These are phyloP conservation scores for Carcina quercana DNA, from an alignment of 2,888 invertebrate genomes.

Conservation along the genomic window DNA sequence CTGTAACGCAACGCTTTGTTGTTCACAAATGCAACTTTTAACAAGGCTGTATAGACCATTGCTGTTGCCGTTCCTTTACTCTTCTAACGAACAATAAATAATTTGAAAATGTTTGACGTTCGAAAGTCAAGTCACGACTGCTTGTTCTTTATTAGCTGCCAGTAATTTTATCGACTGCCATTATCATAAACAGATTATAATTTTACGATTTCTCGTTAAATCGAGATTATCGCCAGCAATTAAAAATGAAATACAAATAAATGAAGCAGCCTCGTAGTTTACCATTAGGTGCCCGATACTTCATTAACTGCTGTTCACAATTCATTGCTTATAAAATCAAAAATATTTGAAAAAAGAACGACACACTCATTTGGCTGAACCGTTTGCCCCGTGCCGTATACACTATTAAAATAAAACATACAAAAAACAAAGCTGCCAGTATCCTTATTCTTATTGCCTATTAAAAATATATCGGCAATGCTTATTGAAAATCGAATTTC, in stretches of 20 bases:
- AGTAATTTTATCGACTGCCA: no score
- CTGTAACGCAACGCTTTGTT: slow-evolving; percentile 26
- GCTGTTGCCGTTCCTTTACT: no score
- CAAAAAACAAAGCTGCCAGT: slow-evolving; percentile 24
- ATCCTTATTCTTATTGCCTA: slow-evolving; percentile 52
- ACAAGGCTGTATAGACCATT: no score
- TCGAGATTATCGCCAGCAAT: slow-evolving; percentile 27
- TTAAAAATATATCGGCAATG: slow-evolving; percentile 59
- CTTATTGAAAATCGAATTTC: slow-evolving; percentile 58
- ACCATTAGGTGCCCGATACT: slow-evolving; percentile 50
- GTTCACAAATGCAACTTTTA: no score
- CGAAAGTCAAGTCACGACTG: no score
- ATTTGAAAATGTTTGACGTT: no score
- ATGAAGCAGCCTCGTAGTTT: slow-evolving; percentile 24
- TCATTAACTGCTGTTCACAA: slow-evolving; percentile 57
- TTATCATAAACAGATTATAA: no score
- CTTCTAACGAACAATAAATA: no score
- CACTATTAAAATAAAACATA: slow-evolving; percentile 37
- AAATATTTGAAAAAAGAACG: slow-evolving; percentile 45
- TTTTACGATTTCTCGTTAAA: no score
- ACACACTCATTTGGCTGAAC: slow-evolving; percentile 48
- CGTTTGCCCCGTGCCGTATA: slow-evolving; percentile 46
- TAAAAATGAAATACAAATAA: slow-evolving; percentile 24
- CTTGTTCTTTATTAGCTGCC: no score
- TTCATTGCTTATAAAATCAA: slow-evolving; percentile 62